phyloP scores from a whole-genome alignment of 2,888 invertebrate species.

The Camptogramma bilineatum region DNA sequence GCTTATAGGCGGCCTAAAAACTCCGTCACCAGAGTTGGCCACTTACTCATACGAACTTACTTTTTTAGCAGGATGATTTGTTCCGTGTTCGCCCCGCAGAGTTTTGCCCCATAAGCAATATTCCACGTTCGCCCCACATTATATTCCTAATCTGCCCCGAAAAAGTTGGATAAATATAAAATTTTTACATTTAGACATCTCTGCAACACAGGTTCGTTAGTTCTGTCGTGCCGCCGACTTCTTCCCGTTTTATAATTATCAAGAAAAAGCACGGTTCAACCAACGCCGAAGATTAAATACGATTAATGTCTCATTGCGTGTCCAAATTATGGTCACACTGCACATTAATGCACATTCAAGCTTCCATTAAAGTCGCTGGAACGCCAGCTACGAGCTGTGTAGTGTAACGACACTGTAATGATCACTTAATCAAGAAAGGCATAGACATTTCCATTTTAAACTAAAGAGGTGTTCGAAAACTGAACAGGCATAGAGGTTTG shows the following conservation, averaged over 20 bases:
- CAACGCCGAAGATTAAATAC: conserved; percentile 55
- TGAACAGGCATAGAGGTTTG: neutral
- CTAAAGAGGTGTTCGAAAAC: conserved; percentile 7
- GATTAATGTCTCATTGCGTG: conserved; percentile 61
- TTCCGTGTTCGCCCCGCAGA: no score
- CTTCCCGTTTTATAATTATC: conserved; percentile 10
- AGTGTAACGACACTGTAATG: conserved; percentile 69
- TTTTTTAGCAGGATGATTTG: no score
- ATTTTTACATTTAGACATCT: no score
- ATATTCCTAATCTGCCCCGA: no score
- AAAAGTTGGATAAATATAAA: no score
- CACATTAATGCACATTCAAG: conserved; percentile 51
- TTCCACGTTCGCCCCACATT: no score
- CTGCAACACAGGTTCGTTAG: neutral
- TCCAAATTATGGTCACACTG: conserved; percentile 61
- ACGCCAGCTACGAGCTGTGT: conserved; percentile 50
- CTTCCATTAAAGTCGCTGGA: conserved; percentile 56
- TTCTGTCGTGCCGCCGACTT: neutral
- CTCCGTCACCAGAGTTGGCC: no score
- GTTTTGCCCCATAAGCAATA: no score
- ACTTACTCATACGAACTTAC: no score
- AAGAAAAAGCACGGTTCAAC: conserved; percentile 24
- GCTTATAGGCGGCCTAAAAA: no score
- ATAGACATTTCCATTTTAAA: conserved; percentile 61
- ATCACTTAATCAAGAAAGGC: conserved; percentile 67